phyloP scores from a whole-genome alignment of 2,888 invertebrate species.

The Cosmia trapezina region DNA sequence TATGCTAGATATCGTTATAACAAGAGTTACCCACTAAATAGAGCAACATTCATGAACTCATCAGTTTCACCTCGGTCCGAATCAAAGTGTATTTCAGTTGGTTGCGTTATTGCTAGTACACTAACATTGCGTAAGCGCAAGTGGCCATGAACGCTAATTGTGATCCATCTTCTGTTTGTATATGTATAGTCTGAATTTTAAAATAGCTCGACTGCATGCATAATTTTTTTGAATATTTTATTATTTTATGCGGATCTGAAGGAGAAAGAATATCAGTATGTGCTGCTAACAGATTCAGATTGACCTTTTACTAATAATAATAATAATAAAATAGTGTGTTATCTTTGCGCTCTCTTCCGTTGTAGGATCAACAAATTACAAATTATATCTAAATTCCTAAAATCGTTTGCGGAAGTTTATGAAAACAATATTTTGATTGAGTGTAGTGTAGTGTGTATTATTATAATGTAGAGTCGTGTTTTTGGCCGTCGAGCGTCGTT shows the following conservation, averaged over 20 bases:
- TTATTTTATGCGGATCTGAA: constrained; percentile 10
- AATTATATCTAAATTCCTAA: background rate
- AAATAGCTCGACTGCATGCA: constrained; percentile 23
- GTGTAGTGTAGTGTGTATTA: background rate
- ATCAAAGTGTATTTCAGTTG: constrained; percentile 69
- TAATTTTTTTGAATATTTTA: constrained; percentile 15
- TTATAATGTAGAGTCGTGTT: background rate
- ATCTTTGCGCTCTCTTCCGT: too few relatives aligned
- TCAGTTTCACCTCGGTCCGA: constrained; percentile 72
- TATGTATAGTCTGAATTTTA: constrained; percentile 21
- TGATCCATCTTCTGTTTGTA: constrained; percentile 41
- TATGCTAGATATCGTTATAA: background rate
- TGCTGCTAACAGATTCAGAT: background rate
- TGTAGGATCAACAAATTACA: constrained; percentile 1
- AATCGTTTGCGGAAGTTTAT: background rate
- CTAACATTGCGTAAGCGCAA: constrained; percentile 47
- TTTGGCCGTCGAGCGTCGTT: background rate
- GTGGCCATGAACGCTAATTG: constrained; percentile 66
- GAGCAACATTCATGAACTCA: constrained; percentile 41
- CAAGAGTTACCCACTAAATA: constrained; percentile 15
- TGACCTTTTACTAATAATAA: background rate
- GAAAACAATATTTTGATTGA: background rate
- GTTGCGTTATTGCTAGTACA: constrained; percentile 63
- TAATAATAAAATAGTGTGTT: too few relatives aligned
- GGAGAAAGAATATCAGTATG: background rate